Percentiles rank a stretch among this genome's conserved stretches.
Conservation (phyloP, 2,888 invertebrate species). For the Cephalotes varians region DNA sequence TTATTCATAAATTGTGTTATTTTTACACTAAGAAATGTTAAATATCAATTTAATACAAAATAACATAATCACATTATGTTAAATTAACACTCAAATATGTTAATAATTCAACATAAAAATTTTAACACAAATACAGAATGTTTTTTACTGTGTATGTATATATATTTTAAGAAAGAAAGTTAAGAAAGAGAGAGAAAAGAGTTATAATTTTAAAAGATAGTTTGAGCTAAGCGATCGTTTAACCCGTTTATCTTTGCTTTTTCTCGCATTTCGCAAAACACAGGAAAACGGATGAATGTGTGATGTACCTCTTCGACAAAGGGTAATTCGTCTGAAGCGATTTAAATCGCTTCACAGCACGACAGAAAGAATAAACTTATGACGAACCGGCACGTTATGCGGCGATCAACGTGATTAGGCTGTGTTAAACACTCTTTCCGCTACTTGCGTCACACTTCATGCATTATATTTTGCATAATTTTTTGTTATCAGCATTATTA, state of each 20-base stretch:
- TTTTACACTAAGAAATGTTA: too few relatives aligned
- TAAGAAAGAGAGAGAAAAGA: too few relatives aligned
- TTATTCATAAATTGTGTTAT: too few relatives aligned
- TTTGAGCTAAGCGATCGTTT: neutral
- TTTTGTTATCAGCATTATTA: conserved; percentile 12
- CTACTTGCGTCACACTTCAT: neutral
- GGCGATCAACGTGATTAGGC: conserved; percentile 27
- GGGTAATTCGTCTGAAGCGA: neutral
- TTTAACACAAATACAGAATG: too few relatives aligned
- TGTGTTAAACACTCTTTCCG: conserved; percentile 18
- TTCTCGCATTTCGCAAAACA: conserved; percentile 10
- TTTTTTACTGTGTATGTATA: too few relatives aligned
- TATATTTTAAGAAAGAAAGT: neutral
- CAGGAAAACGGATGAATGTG: neutral
- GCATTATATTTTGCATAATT: neutral
- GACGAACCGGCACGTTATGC: conserved; percentile 31
- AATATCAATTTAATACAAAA: too few relatives aligned
- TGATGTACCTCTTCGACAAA: conserved; percentile 1
- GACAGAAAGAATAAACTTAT: conserved; percentile 29
- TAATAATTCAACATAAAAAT: too few relatives aligned
- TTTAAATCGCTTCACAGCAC: conserved; percentile 20
- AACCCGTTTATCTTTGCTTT: neutral
- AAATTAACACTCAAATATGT: too few relatives aligned
- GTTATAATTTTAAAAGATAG: neutral
- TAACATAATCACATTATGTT: too few relatives aligned